phyloP scores from a whole-genome alignment of 1,140 invertebrate species.

The Macrobrachium rosenbergii region DNA sequence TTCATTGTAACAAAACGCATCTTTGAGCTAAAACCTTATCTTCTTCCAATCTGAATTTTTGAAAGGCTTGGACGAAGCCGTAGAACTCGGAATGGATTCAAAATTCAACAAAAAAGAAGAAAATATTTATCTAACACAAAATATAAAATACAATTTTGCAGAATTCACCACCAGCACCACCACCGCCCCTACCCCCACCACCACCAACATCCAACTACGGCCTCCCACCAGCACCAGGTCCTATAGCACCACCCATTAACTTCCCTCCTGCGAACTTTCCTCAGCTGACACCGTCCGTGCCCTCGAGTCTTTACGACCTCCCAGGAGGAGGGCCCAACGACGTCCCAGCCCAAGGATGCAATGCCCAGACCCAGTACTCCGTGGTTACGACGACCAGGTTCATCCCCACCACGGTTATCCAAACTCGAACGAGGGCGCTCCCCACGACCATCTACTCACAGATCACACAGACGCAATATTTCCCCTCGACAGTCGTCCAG shows the following conservation, averaged over 20 bases:
- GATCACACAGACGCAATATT: conserved; percentile 60
- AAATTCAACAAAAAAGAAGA: too few species aligned
- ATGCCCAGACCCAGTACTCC: conserved; percentile 23
- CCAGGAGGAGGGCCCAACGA: conserved; percentile 15
- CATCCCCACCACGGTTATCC: conserved; percentile 42
- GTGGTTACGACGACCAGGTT: conserved; percentile 40
- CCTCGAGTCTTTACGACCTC: conserved; percentile 35
- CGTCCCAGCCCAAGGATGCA: conserved; percentile 9
- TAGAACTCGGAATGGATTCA: too few species aligned
- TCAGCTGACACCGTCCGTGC: neutral
- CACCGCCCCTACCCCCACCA: neutral
- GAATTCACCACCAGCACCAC: conserved; percentile 12
- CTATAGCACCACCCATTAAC: neutral
- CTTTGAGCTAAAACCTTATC: too few species aligned
- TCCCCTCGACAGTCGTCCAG: conserved; percentile 52
- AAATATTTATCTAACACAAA: too few species aligned
- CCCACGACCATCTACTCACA: conserved; percentile 59
- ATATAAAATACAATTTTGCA: neutral
- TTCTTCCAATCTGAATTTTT: too few species aligned
- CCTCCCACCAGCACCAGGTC: neutral
- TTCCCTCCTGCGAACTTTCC: conserved; percentile 7
- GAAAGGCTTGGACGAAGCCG: too few species aligned
- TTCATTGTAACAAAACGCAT: too few species aligned
- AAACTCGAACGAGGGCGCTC: conserved; percentile 48
- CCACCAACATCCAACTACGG: neutral